phyloP scores from a whole-genome alignment of 2,888 invertebrate genomes.

The Drosophila neonasuta region DNA sequence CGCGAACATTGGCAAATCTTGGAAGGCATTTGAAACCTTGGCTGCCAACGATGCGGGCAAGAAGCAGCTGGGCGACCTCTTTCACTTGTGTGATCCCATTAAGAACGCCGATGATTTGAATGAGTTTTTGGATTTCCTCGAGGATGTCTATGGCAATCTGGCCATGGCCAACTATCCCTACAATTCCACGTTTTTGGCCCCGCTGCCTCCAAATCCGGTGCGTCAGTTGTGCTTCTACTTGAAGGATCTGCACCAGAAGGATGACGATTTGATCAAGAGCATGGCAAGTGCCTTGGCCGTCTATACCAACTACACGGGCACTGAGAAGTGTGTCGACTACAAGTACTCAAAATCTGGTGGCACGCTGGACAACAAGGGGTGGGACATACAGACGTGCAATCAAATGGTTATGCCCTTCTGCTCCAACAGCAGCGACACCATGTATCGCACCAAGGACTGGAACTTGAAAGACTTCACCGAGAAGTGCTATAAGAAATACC shows the following conservation, averaged over 20 bases:
- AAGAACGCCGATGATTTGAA: slow-evolving; percentile 84
- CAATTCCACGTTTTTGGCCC: slow-evolving; percentile 89
- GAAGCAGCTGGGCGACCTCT: slow-evolving; percentile 87
- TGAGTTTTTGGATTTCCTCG: slow-evolving; percentile 87
- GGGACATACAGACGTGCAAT: slow-evolving; percentile 95
- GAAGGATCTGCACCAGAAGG: slow-evolving; percentile 57
- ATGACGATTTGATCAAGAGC: slow-evolving; percentile 80
- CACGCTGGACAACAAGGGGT: slow-evolving; percentile 79
- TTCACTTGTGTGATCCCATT: slow-evolving; percentile 89
- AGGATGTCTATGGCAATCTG: slow-evolving; percentile 88
- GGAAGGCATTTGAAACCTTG: slow-evolving; percentile 88
- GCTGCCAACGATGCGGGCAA: slow-evolving; percentile 86
- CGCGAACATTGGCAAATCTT: slow-evolving; percentile 88
- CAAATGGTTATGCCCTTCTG: slow-evolving; percentile 99
- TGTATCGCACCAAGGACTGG: slow-evolving; percentile 92
- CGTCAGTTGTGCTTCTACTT: slow-evolving; percentile 85
- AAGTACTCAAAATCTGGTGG: slow-evolving; percentile 86
- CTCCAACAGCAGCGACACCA: slow-evolving; percentile 88
- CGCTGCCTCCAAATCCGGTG: slow-evolving; percentile 93
- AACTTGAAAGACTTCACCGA: slow-evolving; percentile 86
- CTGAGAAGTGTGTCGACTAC: slow-evolving; percentile 87
- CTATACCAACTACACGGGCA: slow-evolving; percentile 92
- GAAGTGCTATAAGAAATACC: slow-evolving; percentile 87
- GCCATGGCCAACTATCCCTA: slow-evolving; percentile 99
- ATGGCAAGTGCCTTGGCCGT: slow-evolving; percentile 88